A percentile compares a stretch with the other conserved stretches of the same genome.
phyloP scores from a whole-genome alignment of 2,113 vertebrate genomes.

The Chaetorhynchus papuensis region DNA sequence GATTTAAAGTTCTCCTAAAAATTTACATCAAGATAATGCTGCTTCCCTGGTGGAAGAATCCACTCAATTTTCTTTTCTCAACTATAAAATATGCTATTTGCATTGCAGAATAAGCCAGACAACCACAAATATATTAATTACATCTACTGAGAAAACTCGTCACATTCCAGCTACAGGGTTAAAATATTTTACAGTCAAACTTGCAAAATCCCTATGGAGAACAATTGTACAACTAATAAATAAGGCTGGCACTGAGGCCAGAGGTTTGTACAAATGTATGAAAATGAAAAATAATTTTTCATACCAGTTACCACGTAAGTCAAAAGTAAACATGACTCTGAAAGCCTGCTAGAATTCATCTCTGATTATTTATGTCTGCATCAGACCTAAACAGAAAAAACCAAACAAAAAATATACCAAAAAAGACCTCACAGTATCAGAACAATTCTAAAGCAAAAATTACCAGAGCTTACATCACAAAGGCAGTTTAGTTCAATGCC shows the following conservation, averaged over 20 bases:
- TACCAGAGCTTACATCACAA: background rate
- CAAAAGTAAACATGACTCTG: background rate
- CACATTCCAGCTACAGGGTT: background rate
- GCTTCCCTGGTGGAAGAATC: background rate
- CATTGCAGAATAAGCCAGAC: background rate
- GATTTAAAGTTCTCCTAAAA: background rate
- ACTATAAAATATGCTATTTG: background rate
- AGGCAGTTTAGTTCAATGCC: background rate
- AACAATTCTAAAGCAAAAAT: background rate
- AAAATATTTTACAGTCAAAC: background rate
- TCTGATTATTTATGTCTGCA: background rate
- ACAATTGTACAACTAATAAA: background rate
- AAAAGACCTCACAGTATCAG: background rate
- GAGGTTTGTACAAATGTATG: background rate
- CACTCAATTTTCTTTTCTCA: background rate
- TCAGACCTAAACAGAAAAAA: background rate
- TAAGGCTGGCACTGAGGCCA: background rate
- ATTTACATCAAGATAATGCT: background rate
- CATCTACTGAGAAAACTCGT: background rate
- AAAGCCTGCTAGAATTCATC: background rate
- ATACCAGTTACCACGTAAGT: background rate
- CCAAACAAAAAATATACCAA: fast-evolving
- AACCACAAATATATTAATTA: background rate
- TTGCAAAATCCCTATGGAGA: background rate
- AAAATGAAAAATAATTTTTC: background rate